Percentiles rank a stretch among this genome's conserved stretches.
phyloP scores from a whole-genome alignment of 2,113 vertebrate species.

The Prochilodus magdalenae region DNA sequence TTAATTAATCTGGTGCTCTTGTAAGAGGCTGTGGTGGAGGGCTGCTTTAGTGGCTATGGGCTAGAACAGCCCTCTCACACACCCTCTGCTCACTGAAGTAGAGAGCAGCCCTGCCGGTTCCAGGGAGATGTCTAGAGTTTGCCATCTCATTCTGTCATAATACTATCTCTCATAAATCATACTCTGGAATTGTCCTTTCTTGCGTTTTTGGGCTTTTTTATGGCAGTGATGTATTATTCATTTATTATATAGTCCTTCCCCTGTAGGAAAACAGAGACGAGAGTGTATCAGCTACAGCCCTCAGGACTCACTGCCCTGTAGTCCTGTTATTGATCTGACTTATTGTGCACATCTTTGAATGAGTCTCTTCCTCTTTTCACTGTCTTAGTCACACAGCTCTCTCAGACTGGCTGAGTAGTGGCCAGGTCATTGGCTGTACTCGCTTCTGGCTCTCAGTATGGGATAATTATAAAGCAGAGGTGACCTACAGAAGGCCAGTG shows the following conservation, averaged over 20 bases:
- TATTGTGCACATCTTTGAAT: slow-evolving; percentile 9
- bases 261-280: neutral
- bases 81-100: neutral
- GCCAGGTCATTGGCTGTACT: neutral
- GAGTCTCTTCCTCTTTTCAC: slow-evolving; percentile 4
- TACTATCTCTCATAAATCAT: neutral
- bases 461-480: neutral
- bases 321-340: slow-evolving; percentile 26
- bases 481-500: neutral
- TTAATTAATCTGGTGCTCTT: slow-evolving; percentile 61
- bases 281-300: neutral
- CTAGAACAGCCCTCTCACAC: slow-evolving; percentile 40
- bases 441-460: neutral
- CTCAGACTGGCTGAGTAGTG: neutral
- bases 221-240: slow-evolving; percentile 3
- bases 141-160: neutral
- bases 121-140: slow-evolving; percentile 1
- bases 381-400: neutral
- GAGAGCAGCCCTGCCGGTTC: neutral
- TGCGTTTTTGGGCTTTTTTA: neutral
- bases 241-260: neutral
- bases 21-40: slow-evolving; percentile 40
- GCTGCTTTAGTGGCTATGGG: slow-evolving; percentile 31
- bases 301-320: neutral
- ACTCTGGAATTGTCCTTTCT: neutral